phyloP scores from a whole-genome alignment of 2,113 vertebrate species.

The Sebastes schlegelii region DNA sequence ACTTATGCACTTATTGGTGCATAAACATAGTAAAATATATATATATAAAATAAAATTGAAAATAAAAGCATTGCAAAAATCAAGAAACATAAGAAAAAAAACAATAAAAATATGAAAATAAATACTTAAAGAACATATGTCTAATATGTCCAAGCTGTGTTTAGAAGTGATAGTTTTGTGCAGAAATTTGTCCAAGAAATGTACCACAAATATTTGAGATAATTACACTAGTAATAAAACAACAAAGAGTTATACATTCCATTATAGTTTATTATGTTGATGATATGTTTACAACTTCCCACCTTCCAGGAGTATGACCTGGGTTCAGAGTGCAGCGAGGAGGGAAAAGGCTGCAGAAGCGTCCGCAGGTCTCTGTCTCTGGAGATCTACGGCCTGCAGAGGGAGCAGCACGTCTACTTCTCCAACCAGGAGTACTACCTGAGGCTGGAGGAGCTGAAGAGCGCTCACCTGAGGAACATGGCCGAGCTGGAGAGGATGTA shows the following conservation, averaged over 20 bases:
- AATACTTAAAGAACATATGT: no score
- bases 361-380: constrained; percentile 57
- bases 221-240: background rate
- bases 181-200: background rate
- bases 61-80: background rate
- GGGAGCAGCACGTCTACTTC: constrained; percentile 73
- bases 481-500: constrained; percentile 89
- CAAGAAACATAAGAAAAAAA: background rate
- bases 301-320: constrained; percentile 52
- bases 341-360: background rate
- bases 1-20: no score
- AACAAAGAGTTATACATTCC: background rate
- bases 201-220: background rate
- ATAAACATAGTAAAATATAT: no score
- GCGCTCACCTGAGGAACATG: constrained; percentile 88
- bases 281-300: background rate
- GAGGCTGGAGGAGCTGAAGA: constrained; percentile 90
- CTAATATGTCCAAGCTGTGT: background rate
- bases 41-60: no score
- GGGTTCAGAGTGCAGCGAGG: constrained; percentile 39
- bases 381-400: constrained; percentile 68
- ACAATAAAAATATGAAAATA: background rate
- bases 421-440: constrained; percentile 92
- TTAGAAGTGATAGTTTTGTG: background rate
- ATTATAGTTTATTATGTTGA: background rate